phyloP scores from a whole-genome alignment of 2,113 vertebrate species.

The Tonatia bakeri region DNA sequence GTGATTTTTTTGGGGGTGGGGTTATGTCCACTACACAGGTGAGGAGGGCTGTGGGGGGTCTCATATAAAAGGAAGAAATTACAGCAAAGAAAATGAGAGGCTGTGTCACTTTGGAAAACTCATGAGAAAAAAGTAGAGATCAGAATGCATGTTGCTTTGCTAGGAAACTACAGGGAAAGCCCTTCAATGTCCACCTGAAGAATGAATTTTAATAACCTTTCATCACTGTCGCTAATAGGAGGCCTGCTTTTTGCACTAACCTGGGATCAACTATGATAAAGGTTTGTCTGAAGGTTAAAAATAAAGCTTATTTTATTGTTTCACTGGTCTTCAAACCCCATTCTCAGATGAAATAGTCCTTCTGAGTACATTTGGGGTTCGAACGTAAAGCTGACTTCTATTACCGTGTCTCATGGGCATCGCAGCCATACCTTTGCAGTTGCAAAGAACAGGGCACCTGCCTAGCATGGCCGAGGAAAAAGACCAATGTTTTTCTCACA shows the following conservation, averaged over 20 bases:
- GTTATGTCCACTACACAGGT: neutral
- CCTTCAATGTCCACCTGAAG: neutral
- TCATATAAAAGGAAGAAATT: neutral
- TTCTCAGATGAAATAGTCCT: neutral
- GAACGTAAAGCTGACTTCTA: slow-evolving; percentile 36
- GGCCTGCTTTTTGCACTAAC: neutral
- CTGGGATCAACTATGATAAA: neutral
- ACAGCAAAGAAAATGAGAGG: neutral
- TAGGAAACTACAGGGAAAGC: neutral
- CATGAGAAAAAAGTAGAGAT: neutral
- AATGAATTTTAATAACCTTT: slow-evolving; percentile 2
- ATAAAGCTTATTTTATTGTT: slow-evolving; percentile 17
- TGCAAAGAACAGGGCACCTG: neutral
- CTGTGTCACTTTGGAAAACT: neutral
- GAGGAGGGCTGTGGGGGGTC: neutral
- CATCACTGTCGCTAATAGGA: neutral
- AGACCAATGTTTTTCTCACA: neutral
- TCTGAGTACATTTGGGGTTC: slow-evolving; percentile 26
- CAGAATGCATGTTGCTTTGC: neutral
- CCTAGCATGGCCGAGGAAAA: neutral
- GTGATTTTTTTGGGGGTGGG: neutral
- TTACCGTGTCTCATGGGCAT: neutral
- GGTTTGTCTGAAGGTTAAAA: neutral
- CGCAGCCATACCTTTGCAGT: neutral
- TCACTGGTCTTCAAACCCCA: slow-evolving; percentile 15